Percentiles rank a stretch among this genome's conserved stretches.
phyloP scores from a whole-genome alignment of 2,888 invertebrate genomes.

The Tolmerus cingulatus region DNA sequence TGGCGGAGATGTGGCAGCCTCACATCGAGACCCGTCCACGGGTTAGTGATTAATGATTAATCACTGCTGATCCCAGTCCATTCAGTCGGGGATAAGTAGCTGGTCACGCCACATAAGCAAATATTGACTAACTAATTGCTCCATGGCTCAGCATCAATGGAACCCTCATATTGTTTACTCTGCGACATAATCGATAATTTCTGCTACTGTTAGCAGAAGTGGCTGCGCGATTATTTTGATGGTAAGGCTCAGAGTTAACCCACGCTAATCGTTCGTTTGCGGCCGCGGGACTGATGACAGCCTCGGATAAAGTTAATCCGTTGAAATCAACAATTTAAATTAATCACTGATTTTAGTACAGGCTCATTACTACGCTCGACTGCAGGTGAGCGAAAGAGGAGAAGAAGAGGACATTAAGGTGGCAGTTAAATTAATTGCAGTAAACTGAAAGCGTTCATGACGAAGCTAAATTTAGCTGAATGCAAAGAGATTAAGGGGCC shows the following conservation, averaged over 20 bases:
- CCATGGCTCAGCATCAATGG: neutral
- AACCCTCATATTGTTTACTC: neutral
- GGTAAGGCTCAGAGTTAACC: neutral
- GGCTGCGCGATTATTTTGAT: neutral
- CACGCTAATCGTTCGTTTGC: neutral
- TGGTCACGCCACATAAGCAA: neutral
- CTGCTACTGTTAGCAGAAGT: neutral
- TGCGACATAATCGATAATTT: neutral
- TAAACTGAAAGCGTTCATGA: neutral
- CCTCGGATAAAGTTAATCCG: neutral
- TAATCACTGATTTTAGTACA: neutral
- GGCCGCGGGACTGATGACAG: neutral
- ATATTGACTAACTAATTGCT: neutral
- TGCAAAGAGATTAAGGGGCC: neutral
- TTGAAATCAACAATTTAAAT: neutral
- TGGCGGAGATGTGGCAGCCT: neutral
- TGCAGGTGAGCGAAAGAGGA: neutral
- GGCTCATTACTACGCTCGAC: neutral
- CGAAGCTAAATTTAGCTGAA: neutral
- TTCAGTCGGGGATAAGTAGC: neutral
- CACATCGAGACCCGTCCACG: conserved; percentile 1
- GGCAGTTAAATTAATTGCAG: neutral
- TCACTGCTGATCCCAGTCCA: neutral
- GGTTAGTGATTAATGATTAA: neutral
- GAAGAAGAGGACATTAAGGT: neutral